Base-by-base conservation (phyloP, 2,888 invertebrate species). In the Blera fallax region DNA sequence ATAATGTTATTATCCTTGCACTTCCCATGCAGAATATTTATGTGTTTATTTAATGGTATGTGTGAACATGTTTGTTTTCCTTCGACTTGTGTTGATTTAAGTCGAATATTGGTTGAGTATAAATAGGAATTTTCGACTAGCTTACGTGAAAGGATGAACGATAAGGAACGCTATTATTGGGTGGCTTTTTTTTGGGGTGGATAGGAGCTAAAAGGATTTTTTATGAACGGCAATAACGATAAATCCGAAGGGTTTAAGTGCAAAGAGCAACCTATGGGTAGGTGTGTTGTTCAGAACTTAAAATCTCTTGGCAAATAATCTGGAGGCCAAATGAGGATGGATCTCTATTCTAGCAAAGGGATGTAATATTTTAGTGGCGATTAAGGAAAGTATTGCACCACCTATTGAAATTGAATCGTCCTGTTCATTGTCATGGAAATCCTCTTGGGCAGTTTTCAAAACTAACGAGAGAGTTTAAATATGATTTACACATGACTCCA, bases 1-100 rank as follows among this genome's bases (percentile, higher is more conserved):
- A 65, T 65, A 65, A 65, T 76, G 45, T 48, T 56, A 67, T 76
- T 76, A 58, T 76, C 76, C 67, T 48, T 58, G 56, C 54, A 65
- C 37, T 58, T 67, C 27, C 5, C 65, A 24, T 58, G 48, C 34
- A 37, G 56, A 58, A 58, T 65, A 56, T 32, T 48, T 58, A 40
- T 50, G 45, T 6, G 45, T 18, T 50, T 16, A 24, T 37, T 58
- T 18, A 56, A 24, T 18, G 34, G 2, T 37, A 37, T 40, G 62
- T 40, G 62, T 62, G 32, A 40, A 52, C 24, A 40, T 34, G 50
- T 48, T 11, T 37, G 7, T 4, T 3, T 8, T 34, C 16, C 1
- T 11, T 18, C 8, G 29, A 16, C n/a, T 34, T 18, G 10, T 56
- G 11, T 29, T 56, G 56, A 29, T 10, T 56, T 34, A 14, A n/a